Evolutionary conservation across 1,140 invertebrate genomes (phyloP), one percentile per base, ranked within the genome.

Genomic region (Trachelipus rathkii): DNA sequence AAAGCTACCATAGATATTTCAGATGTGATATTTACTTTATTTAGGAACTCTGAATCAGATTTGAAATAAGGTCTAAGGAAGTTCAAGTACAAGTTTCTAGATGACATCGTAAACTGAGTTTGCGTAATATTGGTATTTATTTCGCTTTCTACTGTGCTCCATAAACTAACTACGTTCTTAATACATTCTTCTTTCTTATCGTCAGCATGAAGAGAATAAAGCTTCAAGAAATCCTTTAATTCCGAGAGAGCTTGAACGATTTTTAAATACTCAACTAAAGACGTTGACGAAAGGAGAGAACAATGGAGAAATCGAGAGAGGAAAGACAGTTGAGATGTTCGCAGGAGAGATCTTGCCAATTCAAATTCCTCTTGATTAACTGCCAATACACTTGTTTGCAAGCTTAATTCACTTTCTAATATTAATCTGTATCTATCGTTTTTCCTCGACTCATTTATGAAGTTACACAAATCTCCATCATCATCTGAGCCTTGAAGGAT

Each of bases 31-130:
- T 81, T 81, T 21, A 75, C 60, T 15, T 78, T 75, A 19, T 71
- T 75, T 10, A 81, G 73, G 44, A 76, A 19, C n/a, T 75, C n/a
- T 11, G 8, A 15, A 10, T 72, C 45, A 10, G 10, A 44, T 70
- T 73, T 46, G 53, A 75, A 45, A n/a, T 66, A 21, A 46, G 33
- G 53, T 45, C 13, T 44, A 44, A 67, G 67, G 67, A 76, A 75
- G 15, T 81, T 74, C n/a, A 78, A 50, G 53, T 81, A 81, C 11
- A 81, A 60, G 33, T 73, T 72, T 44, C 79, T 71, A 67, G 78
- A 77, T 23, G 76, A 81, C 9, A 74, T 74, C 23, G 77, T 46
- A 44, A 69, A 78, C 46, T 81, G 79, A 21, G 75, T 75, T 15
- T 74, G 68, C 9, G 78, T 21, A 8, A 74, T 53, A 43, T 73